Evolutionary conservation across 2,113 vertebrate genomes (phyloP).

Genomic region (Thinocorus orbignyianus): DNA sequence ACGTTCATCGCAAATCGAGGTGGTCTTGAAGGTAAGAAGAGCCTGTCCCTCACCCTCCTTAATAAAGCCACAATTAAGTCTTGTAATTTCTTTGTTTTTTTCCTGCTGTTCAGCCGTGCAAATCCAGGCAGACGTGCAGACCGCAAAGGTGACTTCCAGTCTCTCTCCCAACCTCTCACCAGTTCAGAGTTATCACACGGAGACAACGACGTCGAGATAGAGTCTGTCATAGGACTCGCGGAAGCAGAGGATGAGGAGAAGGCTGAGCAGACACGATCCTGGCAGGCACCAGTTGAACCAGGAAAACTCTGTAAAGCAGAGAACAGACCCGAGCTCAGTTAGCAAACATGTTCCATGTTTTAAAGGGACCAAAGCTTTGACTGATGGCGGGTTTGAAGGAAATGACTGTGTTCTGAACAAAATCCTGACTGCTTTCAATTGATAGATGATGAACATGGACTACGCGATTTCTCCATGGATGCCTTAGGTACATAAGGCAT

Average conservation of each 20-base stretch:
- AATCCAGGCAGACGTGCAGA: slow-evolving; percentile 64
- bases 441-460: not conserved
- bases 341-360: not conserved
- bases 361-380: not conserved
- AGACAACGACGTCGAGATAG: slow-evolving; percentile 96
- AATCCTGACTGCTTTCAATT: not conserved
- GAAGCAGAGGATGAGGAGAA: slow-evolving; percentile 93
- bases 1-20: slow-evolving; percentile 1
- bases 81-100: slow-evolving; percentile 36
- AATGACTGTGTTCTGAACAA: not conserved
- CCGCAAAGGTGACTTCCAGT: slow-evolving; percentile 29
- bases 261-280: slow-evolving; percentile 93
- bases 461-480: not conserved
- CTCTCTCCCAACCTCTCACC: slow-evolving; percentile 47
- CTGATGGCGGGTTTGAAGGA: not conserved
- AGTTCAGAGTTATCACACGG: slow-evolving; percentile 75
- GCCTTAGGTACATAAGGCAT: not conserved
- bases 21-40: not conserved
- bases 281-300: slow-evolving; percentile 99
- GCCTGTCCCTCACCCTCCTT: not conserved
- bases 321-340: not conserved
- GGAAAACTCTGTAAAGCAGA: slow-evolving; percentile 85
- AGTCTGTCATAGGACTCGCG: slow-evolving; percentile 97
- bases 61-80: slow-evolving; percentile 52
- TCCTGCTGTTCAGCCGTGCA: slow-evolving; percentile 41